Evolutionary conservation across 2,797 vertebrate genomes (phyloP), one percentile per base, ranked within the genome.

Genomic region (Emys orbicularis): DNA sequence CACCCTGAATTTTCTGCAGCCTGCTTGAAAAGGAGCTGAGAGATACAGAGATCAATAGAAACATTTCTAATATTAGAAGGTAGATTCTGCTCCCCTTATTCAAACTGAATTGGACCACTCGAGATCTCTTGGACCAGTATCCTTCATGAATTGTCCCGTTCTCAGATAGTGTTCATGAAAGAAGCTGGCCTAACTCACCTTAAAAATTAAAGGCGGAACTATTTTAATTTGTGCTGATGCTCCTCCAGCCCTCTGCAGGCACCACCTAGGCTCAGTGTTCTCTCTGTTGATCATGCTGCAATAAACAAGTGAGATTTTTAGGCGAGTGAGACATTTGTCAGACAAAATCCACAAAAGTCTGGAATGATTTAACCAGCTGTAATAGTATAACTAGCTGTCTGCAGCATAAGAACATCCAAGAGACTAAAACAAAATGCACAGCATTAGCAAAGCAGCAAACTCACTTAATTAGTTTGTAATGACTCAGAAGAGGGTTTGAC

Each of bases 291-390:
- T 53, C 41, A 56, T 7, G 18, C 54, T 47, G 52, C 41, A 65
- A 31, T 59, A 27, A 83, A 56, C 31, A 49, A 12, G 47, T 16
- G 68, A 31, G n/a, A 83, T 87, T 80, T 95, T 89, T 88, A 95
- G 82, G 93, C 87, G 77, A 53, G 3, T 94, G 41, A 96, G 96
- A 94, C 15, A 86, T 92, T 95, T 96, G 86, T 94, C 95, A 94
- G 86, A 90, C 52, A n/a, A 83, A 90, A 65, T 90, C 23, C 34
- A 19, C 85, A 59, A 94, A 94, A 93, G 93, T 89, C 68, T 92
- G 81, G 91, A 95, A 86, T 52, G 49, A 87, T 89, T 54, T 92
- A 90, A 90, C 37, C 92, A 90, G 25, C 19, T 86, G 27, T 44
- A 80, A 86, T 95, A 84, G 86, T 92, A 19, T 96, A 94, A 97